Evolutionary conservation across 2,113 vertebrate species (phyloP).

Genomic region (Piprites chloris): DNA sequence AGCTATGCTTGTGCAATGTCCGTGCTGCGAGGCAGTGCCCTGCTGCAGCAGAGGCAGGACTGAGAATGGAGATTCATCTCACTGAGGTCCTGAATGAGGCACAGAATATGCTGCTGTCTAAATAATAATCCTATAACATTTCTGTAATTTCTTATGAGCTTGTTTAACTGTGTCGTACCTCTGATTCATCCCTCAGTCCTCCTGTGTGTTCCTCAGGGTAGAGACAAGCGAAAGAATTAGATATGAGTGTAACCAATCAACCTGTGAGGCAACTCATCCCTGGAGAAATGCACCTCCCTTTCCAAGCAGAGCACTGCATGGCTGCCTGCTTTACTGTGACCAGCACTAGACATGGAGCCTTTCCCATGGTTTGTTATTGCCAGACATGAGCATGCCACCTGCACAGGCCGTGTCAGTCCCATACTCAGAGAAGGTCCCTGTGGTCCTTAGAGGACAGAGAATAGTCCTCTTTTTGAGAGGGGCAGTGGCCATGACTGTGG

Average conservation of each 20-base stretch:
- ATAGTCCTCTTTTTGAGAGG: not conserved
- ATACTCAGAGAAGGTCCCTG: not conserved
- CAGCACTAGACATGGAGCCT: not conserved
- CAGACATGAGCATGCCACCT: fast-evolving
- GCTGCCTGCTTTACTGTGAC: not conserved
- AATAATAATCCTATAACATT: not conserved
- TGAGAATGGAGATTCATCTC: not conserved
- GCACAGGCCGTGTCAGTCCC: not conserved
- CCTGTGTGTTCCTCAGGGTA: not conserved
- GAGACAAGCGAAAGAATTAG: not conserved
- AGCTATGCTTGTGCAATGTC: fast-evolving
- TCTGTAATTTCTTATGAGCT: not conserved
- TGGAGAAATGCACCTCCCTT: not conserved
- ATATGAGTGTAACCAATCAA: not conserved
- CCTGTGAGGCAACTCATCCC: not conserved
- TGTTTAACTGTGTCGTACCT: not conserved
- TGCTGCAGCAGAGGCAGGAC: not conserved
- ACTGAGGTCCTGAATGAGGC: not conserved
- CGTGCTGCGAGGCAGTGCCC: not conserved
- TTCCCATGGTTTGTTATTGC: not conserved
- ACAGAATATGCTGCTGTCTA: not conserved
- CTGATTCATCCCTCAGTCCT: not conserved
- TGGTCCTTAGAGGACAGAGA: not conserved
- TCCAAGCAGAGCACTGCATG: not conserved
- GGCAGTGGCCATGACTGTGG: not conserved